Percentiles rank a stretch among this genome's conserved stretches.
Conservation (phyloP, 1,140 invertebrate species). For the Saxidomus purpurata region DNA sequence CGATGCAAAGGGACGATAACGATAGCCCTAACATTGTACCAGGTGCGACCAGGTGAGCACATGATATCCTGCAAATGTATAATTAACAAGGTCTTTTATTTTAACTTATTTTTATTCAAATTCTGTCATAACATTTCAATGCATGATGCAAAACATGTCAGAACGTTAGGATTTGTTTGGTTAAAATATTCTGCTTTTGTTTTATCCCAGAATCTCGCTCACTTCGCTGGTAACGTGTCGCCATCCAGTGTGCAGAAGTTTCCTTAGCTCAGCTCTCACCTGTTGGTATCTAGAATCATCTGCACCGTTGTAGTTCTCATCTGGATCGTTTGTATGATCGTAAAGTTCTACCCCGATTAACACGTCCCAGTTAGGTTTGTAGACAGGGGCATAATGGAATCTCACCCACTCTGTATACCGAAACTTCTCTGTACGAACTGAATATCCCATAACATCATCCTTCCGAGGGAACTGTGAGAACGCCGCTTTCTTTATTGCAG, state of each 20-base stretch:
- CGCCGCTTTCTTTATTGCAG: conserved; percentile 84
- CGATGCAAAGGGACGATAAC: no score
- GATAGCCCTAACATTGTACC: no score
- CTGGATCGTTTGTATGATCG: conserved; percentile 89
- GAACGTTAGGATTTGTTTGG: no score
- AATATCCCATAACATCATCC: conserved; percentile 92
- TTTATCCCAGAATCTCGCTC: background rate
- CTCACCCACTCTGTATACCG: conserved; percentile 18
- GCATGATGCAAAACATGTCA: no score
- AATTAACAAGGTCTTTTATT: no score
- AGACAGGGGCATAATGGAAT: conserved; percentile 85
- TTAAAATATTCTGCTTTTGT: no score
- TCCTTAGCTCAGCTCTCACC: conserved; percentile 70
- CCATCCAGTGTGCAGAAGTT: conserved; percentile 77
- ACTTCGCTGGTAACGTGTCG: conserved; percentile 11
- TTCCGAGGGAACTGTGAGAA: conserved; percentile 94
- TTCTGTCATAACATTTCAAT: no score
- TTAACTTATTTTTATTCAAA: no score
- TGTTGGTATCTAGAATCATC: conserved; percentile 66
- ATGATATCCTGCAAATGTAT: no score
- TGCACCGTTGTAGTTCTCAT: conserved; percentile 91
- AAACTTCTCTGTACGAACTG: conserved; percentile 87
- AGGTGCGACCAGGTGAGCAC: no score
- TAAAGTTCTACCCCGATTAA: conserved; percentile 88
- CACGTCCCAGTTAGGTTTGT: conserved; percentile 89